These are phyloP conservation scores for Brachylomia viminalis DNA, from an alignment of 2,888 invertebrate genomes.

Conservation along the genomic window DNA sequence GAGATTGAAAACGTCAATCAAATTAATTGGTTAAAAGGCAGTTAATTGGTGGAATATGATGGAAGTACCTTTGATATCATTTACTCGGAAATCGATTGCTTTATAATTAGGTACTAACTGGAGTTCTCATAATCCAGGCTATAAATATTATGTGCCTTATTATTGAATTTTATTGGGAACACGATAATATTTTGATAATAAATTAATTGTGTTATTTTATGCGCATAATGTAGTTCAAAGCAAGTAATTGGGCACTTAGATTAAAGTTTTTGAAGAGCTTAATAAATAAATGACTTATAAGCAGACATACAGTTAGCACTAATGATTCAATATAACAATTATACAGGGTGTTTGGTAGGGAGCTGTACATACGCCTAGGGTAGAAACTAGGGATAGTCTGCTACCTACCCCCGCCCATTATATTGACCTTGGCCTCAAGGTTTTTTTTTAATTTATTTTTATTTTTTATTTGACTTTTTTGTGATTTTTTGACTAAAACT, in stretches of 20 bases:
- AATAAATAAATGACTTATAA: background rate
- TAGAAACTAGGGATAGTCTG: too few species aligned
- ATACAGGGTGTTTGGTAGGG: too few species aligned
- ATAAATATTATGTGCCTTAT: background rate
- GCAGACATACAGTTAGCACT: background rate
- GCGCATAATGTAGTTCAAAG: background rate
- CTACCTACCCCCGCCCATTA: too few species aligned
- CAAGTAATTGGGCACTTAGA: too few species aligned
- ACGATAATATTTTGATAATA: background rate
- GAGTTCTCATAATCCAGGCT: background rate
- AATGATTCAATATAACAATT: too few species aligned
- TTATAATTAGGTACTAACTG: constrained; percentile 24
- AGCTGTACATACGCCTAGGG: too few species aligned
- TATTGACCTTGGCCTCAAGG: too few species aligned
- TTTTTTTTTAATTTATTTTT: too few species aligned
- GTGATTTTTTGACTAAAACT: too few species aligned
- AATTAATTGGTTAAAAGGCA: background rate
- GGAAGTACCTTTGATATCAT: constrained; percentile 20
- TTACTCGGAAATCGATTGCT: constrained; percentile 31
- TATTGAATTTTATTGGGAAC: background rate
- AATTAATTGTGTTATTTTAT: background rate
- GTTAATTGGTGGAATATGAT: constrained; percentile 21
- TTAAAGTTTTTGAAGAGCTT: background rate
- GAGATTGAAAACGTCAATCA: constrained; percentile 60
- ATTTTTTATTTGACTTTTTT: too few species aligned